Evolutionary conservation across 1,140 invertebrate species (phyloP).

Genomic region (Bilobella aurantiaca): DNA sequence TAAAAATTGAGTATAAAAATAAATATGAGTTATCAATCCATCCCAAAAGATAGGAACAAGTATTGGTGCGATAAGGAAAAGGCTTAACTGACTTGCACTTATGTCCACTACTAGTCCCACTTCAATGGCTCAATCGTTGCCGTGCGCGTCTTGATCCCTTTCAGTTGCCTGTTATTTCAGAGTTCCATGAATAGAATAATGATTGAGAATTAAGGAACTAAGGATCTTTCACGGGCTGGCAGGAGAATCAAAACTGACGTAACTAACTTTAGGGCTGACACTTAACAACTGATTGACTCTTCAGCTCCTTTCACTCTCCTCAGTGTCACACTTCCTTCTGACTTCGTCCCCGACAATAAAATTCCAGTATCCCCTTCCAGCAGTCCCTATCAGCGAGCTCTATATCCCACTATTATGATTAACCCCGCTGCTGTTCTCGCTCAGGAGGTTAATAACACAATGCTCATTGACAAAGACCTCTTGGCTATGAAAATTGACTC

Average conservation of each 20-base stretch:
- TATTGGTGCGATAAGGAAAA: background rate
- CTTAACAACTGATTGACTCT: background rate
- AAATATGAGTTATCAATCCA: background rate
- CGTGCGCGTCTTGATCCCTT: too few species aligned
- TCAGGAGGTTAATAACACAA: slow-evolving; percentile 2
- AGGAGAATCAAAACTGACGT: too few species aligned
- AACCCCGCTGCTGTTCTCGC: background rate
- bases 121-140: background rate
- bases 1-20: background rate
- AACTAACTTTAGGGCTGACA: background rate
- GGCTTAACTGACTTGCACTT: background rate
- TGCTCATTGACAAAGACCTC: background rate
- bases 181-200: too few species aligned
- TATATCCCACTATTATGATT: slow-evolving; percentile 1
- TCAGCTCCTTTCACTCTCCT: background rate
- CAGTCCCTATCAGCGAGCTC: too few species aligned
- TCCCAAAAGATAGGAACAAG: background rate
- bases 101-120: background rate
- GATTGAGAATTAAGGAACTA: too few species aligned
- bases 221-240: too few species aligned
- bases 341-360: background rate
- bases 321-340: background rate
- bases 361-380: background rate
- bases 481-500: slow-evolving; percentile 3
- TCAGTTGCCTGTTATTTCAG: too few species aligned